These are phyloP conservation scores for Coelogynopora nodosa DNA, from an alignment of 2,888 invertebrate species.

Conservation along the genomic window DNA sequence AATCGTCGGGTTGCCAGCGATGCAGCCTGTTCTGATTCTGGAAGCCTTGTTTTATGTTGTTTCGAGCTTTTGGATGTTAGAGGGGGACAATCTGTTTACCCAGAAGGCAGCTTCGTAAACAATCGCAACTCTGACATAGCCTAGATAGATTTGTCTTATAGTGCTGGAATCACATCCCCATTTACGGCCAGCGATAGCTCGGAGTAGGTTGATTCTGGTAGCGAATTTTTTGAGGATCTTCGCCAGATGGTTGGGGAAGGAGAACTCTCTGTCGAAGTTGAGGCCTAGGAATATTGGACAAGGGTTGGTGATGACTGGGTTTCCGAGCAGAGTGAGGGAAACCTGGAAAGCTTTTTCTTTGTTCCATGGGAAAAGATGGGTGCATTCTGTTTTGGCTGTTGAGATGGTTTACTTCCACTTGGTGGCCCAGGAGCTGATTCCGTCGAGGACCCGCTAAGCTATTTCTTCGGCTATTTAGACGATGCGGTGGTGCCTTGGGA, in stretches of 20 bases:
- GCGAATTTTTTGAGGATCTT: background rate
- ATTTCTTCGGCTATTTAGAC: background rate
- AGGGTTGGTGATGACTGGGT: background rate
- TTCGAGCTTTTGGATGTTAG: background rate
- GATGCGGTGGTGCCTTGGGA: background rate
- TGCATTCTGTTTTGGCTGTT: background rate
- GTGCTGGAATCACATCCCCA: background rate
- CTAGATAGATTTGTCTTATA: background rate
- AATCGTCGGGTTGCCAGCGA: background rate
- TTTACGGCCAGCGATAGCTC: background rate
- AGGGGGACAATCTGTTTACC: background rate
- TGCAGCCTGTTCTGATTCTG: background rate
- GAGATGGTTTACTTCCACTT: background rate
- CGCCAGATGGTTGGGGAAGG: background rate
- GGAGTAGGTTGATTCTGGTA: background rate
- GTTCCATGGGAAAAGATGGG: background rate
- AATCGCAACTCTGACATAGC: background rate
- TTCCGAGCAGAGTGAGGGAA: background rate
- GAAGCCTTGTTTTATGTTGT: background rate
- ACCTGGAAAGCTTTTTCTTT: background rate
- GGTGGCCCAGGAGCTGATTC: background rate
- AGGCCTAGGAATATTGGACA: background rate
- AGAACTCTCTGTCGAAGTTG: background rate
- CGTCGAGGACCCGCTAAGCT: background rate
- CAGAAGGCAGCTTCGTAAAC: slow-evolving; percentile 13